These are phyloP conservation scores for Nebria brevicollis DNA, from an alignment of 2,888 invertebrate species.

Conservation along the genomic window DNA sequence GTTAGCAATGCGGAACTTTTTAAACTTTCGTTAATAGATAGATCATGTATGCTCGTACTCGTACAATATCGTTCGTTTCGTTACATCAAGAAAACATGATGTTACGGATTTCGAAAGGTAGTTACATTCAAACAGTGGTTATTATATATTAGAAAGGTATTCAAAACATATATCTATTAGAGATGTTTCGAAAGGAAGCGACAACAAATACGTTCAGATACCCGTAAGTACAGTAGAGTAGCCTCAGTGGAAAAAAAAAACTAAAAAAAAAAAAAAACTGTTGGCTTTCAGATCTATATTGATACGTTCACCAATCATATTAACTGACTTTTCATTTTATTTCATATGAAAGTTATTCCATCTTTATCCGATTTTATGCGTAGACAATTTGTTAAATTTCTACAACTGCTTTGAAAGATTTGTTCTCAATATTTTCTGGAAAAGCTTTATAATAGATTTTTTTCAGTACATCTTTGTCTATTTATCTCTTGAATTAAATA, in stretches of 20 bases:
- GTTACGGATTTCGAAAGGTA: slow-evolving; percentile 1
- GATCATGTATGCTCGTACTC: neutral
- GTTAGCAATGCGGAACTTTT: neutral
- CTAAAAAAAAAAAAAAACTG: too few species aligned
- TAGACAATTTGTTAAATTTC: too few species aligned
- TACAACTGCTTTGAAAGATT: too few species aligned
- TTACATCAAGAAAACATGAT: neutral
- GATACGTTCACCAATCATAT: neutral
- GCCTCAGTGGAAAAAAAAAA: too few species aligned
- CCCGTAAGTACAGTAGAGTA: neutral
- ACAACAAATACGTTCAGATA: neutral
- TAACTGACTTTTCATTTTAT: neutral
- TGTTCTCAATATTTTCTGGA: too few species aligned
- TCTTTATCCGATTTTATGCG: too few species aligned
- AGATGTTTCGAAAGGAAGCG: neutral
- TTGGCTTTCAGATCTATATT: neutral
- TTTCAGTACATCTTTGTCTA: too few species aligned
- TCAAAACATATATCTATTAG: neutral
- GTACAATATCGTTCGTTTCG: neutral
- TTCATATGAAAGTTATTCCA: neutral
- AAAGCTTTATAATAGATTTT: too few species aligned
- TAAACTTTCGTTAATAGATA: neutral
- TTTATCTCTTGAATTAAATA: too few species aligned
- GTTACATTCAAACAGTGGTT: neutral
- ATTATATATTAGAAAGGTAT: slow-evolving; percentile 1